Percentiles rank a stretch among this genome's conserved stretches.
Evolutionary conservation across 2,797 vertebrate species (phyloP).

Genomic region (Pseudochirops corinnae): DNA sequence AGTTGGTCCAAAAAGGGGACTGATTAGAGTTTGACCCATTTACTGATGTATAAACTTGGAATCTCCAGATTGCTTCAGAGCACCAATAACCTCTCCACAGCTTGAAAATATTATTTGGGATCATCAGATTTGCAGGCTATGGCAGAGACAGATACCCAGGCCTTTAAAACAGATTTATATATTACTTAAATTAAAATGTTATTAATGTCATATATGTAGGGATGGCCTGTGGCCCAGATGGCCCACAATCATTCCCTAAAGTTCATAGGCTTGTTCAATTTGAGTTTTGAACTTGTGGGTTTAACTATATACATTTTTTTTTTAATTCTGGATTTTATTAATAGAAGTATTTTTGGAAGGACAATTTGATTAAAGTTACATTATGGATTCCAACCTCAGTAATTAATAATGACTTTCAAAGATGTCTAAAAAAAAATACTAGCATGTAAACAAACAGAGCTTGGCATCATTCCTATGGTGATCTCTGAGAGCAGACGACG

Average conservation of each 20-base stretch:
- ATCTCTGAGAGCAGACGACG: slow-evolving; percentile 33
- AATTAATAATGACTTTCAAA: slow-evolving; percentile 69
- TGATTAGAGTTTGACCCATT: slow-evolving; percentile 77
- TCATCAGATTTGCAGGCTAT: slow-evolving; percentile 72
- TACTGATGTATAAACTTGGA: slow-evolving; percentile 71
- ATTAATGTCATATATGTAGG: slow-evolving; percentile 71
- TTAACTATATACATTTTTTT: background rate
- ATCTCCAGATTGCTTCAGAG: slow-evolving; percentile 77
- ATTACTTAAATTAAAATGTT: slow-evolving; percentile 80
- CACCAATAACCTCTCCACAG: slow-evolving; percentile 75
- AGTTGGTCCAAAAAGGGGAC: slow-evolving; percentile 57
- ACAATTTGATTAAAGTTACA: slow-evolving; percentile 57
- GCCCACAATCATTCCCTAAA: slow-evolving; percentile 57
- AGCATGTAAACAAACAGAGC: background rate
- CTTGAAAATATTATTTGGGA: slow-evolving; percentile 80
- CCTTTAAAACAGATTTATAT: slow-evolving; percentile 74
- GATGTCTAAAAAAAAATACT: slow-evolving; percentile 37
- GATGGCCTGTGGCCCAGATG: slow-evolving; percentile 68
- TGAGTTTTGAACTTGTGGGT: slow-evolving; percentile 64
- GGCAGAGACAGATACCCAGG: slow-evolving; percentile 55
- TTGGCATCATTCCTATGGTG: slow-evolving; percentile 33
- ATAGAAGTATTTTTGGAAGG: slow-evolving; percentile 36
- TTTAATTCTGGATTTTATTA: background rate
- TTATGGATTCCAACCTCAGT: slow-evolving; percentile 7
- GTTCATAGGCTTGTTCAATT: slow-evolving; percentile 62